Evolutionary conservation across 1,140 invertebrate species (phyloP), one percentile per base, ranked within the genome.

Genomic region (Zaprionus inermis): DNA sequence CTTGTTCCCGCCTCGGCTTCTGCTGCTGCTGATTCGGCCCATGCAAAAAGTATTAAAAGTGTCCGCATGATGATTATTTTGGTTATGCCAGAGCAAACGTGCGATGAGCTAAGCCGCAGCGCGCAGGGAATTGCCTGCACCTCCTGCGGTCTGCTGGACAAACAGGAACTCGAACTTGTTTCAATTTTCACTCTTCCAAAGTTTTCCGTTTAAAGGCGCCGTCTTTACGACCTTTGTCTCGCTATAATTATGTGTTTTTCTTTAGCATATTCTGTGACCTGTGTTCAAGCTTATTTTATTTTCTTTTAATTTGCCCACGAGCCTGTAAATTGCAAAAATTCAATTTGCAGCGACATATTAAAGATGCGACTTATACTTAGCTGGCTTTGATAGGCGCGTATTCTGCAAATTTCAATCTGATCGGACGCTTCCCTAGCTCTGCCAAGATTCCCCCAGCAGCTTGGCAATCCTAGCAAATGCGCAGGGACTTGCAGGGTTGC

Each of bases 31-130:
- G n/a, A n/a, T n/a, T n/a, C n/a, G n/a, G n/a, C 28, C 38, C n/a
- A 44, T 54, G 73, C 59, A 79, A 57, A 89, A 88, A 89, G 83
- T 88, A 88, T 88, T 88, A 88, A 88, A 88, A 88, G 84, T 88
- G 84, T 88, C 84, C 84, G 89, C 89, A 88, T 89, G 84, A 88
- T 88, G 84, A 88, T 88, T 88, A 80, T 88, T 88, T 88, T 64
- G 78, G 81, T 78, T 85, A 80, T 89, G 80, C 74, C 38, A 76
- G 66, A 72, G 59, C 64, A 36, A 54, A 34, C 41, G 55, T 61
- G 36, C 49, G 28, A 59, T 61, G 51, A 61, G 72, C 65, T 86
- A 77, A 71, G 56, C 63, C 59, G 46, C 36, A 34, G 73, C 70
- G 81, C 61, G 60, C 66, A 41, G 81, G 83, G 84, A 89, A 83